Conservation (phyloP, 2,888 invertebrate species). For the Chaitophorus viminalis region DNA sequence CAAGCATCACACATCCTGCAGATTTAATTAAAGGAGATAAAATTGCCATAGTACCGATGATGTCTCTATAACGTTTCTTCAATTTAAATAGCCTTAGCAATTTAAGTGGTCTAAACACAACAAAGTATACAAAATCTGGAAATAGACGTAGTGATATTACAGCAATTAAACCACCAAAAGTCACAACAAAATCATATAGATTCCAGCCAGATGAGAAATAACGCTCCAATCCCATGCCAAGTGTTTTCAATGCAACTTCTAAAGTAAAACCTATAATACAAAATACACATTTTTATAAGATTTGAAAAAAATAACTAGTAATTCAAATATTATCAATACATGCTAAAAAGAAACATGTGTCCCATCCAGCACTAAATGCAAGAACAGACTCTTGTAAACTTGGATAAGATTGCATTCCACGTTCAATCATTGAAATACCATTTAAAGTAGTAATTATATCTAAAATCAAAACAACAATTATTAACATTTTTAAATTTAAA, state of each 20-base stretch:
- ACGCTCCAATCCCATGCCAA: constrained; percentile 77
- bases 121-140: constrained; percentile 77
- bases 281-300: constrained; percentile 36
- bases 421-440: constrained; percentile 78
- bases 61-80: constrained; percentile 83
- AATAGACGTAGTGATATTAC: constrained; percentile 75
- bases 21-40: constrained; percentile 81
- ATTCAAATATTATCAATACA: constrained; percentile 69
- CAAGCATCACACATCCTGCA: constrained; percentile 83
- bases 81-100: constrained; percentile 79
- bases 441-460: constrained; percentile 79
- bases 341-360: constrained; percentile 77
- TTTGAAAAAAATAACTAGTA: constrained; percentile 10
- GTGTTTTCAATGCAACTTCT: constrained; percentile 79
- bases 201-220: constrained; percentile 89
- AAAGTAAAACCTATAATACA: constrained; percentile 74
- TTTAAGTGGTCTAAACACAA: constrained; percentile 77
- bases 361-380: constrained; percentile 79
- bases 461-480: constrained; percentile 67
- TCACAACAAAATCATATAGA: constrained; percentile 79
- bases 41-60: constrained; percentile 83
- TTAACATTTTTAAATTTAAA: constrained; percentile 22
- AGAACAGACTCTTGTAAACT: constrained; percentile 74
- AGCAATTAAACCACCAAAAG: constrained; percentile 76
- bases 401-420: constrained; percentile 73